Evolutionary conservation across 92 coral and sea anemone genomes (phyloP), one percentile per base, ranked within the genome.

Genomic region (Muricea muricata): DNA sequence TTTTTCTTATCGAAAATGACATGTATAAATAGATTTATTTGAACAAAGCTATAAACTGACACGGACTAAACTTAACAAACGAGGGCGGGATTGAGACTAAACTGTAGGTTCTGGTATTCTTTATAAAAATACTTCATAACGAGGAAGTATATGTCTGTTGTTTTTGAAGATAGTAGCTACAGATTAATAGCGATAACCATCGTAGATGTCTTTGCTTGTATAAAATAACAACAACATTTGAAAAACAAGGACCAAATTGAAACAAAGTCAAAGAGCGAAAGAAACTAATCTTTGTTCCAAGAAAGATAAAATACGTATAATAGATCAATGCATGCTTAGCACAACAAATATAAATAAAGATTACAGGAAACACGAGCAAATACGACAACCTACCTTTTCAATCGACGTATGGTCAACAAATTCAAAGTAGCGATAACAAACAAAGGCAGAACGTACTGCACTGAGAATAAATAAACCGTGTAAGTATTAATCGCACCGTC

Each of bases 361-460:
- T 0, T 11, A 2, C 13, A 29, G 39, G 29, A 58, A 58, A 29
- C 20, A 29, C 9, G 21, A 73, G 34, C 15, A 73, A 47, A 52
- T n/a, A n/a, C n/a, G n/a, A n/a, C 2, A 31, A 48, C 65, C 24
- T 28, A 78, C 83, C 71, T 78, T 35, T 78, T 78, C 52, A 78
- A 28, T 20, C 71, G 83, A 8, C 45, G 37, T 32, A 78, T 78
- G 7, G 83, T 78, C 83, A 78, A 33, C 34, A 65, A 15, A 39
- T 78, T 78, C 71, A 78, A 58, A 1, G 83, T 78, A 18, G 70
- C 83, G 21, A 78, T 78, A 39, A 78, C 65, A 23, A 57, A 6
- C 39, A 78, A 45, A 32, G 83, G 83, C 17, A 78, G 54, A 35
- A 78, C 20, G 32, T 78, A 78, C 21, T 78, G 83, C 6, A 78